Base-by-base conservation (phyloP, 2,888 invertebrate genomes). In the Gisinianus flammeolus region DNA sequence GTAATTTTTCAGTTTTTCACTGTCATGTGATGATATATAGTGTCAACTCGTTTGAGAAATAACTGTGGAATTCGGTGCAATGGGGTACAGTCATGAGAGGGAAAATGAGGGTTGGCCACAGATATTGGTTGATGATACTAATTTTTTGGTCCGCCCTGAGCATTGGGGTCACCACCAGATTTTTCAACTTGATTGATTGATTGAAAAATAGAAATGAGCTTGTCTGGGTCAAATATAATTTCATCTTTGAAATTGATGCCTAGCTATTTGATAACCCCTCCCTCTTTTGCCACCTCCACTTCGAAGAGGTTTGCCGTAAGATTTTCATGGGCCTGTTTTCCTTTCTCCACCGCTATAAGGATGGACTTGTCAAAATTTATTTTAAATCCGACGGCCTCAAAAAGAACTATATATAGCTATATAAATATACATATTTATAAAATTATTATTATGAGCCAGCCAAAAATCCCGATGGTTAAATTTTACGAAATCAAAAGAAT, bases 21-120 rank as follows among this genome's bases (percentile, higher is more conserved):
- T n/a, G n/a, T n/a, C n/a, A n/a, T n/a, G n/a, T n/a, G n/a, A n/a
- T n/a, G n/a, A n/a, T n/a, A n/a, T n/a, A n/a, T n/a, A n/a, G n/a
- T n/a, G 28, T 79, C 79, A 10, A 76, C 0, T 0, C 26, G 8
- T n/a, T 66, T 28, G 6, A 79, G n/a, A 35, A 79, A 79, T 4
- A 0, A n/a, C 0, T 30, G 58, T 0, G 71, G 69, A 10, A 79
- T 69, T 52, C 44, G 56, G 0, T 16, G 2, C 8, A 74, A n/a
- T n/a, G 8, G 31, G 79, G 66, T 24, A 75, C 64, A 19, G 75
- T 75, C 31, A 66, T 72, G 12, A 76, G 67, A 24, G 76, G 64
- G 26, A 70, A 79, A n/a, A 77, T 71, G 19, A 71, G 2, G 1
- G 64, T 79, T 19, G 79, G 79, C 79, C 79, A 77, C 24, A 79